phyloP scores from a whole-genome alignment of 2,113 vertebrate genomes.

The Ellobius talpinus region DNA sequence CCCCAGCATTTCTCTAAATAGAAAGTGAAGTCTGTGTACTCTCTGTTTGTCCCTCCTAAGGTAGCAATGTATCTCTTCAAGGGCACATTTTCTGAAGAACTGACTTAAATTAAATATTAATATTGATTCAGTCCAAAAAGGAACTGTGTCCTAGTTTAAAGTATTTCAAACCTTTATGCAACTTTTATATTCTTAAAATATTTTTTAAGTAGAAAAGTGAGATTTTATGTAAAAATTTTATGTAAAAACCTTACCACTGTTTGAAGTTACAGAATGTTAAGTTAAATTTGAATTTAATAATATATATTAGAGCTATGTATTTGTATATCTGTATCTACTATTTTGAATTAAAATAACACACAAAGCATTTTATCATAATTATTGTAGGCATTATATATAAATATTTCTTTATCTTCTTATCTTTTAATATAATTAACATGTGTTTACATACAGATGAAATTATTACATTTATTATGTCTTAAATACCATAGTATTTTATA shows the following conservation, averaged over 20 bases:
- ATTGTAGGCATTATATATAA: not conserved
- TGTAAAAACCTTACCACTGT: no score
- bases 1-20: slow-evolving; percentile 39
- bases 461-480: not conserved
- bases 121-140: not conserved
- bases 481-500: not conserved
- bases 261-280: not conserved
- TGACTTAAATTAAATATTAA: slow-evolving; percentile 74
- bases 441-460: not conserved
- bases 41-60: not conserved
- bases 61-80: slow-evolving; percentile 51
- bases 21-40: not conserved
- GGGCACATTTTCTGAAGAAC: slow-evolving; percentile 51
- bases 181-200: slow-evolving; percentile 5
- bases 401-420: not conserved
- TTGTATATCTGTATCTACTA: not conserved
- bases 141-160: slow-evolving; percentile 49
- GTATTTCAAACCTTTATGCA: not conserved
- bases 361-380: not conserved
- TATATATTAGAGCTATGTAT: not conserved
- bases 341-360: not conserved
- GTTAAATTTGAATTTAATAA: not conserved
- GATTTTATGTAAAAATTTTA: not conserved
- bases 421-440: not conserved
- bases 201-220: not conserved